These are phyloP conservation scores for Pollachius pollachius DNA, from an alignment of 2,113 vertebrate genomes.

Conservation along the genomic window DNA sequence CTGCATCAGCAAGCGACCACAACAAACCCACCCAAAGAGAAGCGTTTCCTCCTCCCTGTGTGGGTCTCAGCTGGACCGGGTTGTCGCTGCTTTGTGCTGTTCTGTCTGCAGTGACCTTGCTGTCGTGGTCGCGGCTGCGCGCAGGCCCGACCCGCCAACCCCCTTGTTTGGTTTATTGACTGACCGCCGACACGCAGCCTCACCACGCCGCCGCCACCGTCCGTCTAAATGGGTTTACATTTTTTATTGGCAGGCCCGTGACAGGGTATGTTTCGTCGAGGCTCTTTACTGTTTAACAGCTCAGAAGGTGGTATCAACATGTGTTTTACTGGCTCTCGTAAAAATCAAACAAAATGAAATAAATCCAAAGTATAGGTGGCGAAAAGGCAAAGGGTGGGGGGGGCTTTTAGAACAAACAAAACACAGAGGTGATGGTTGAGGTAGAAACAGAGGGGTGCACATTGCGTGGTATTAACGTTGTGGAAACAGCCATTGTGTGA, in stretches of 20 bases:
- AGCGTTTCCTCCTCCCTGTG: no score
- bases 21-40: no score
- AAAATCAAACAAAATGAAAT: constrained; percentile 62
- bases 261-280: constrained; percentile 11
- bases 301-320: constrained; percentile 39
- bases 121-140: constrained; percentile 35
- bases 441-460: no score
- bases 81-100: not conserved
- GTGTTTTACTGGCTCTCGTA: constrained; percentile 56
- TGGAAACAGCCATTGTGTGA: no score
- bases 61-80: no score
- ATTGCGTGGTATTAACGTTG: no score
- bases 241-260: constrained; percentile 70
- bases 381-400: not conserved
- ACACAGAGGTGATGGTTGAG: no score
- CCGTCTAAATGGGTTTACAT: constrained; percentile 68
- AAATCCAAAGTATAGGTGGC: constrained; percentile 21
- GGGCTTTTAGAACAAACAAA: no score
- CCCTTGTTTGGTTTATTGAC: constrained; percentile 74
- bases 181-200: constrained; percentile 47
- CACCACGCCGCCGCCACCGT: constrained; percentile 43
- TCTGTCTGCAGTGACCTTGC: constrained; percentile 60
- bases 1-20: no score
- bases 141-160: constrained; percentile 35
- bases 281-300: constrained; percentile 70